These are phyloP conservation scores for Teinopalpus imperialis DNA, from an alignment of 2,888 invertebrate species.

Conservation along the genomic window DNA sequence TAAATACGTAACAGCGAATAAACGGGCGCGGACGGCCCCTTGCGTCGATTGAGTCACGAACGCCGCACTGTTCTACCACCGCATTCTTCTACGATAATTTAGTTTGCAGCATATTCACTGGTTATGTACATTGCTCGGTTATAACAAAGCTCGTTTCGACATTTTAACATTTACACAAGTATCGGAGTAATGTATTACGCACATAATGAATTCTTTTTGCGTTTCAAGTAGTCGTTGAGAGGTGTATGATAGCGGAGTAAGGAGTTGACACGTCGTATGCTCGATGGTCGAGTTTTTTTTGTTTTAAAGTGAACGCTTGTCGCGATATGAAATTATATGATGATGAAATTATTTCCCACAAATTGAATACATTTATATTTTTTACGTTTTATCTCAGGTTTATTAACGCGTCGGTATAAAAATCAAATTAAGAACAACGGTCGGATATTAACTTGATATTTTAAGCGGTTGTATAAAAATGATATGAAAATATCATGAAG, in stretches of 20 bases:
- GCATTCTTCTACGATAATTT: constrained; percentile 47
- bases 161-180: not conserved
- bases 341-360: constrained; percentile 25
- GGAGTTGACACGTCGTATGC: constrained; percentile 18
- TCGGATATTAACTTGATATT: not conserved
- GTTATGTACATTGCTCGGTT: constrained; percentile 44
- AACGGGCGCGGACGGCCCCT: constrained; percentile 53
- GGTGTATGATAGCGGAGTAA: not conserved
- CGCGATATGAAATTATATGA: constrained; percentile 23
- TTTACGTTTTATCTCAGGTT: not conserved
- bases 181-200: constrained; percentile 31
- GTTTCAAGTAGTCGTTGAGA: not conserved
- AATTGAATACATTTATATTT: constrained; percentile 1
- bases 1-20: constrained; percentile 37
- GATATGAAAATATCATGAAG: too few relatives aligned
- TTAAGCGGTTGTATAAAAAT: too few relatives aligned
- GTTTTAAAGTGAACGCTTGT: constrained; percentile 8
- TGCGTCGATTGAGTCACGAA: constrained; percentile 63
- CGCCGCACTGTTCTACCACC: constrained; percentile 50
- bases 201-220: not conserved
- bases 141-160: constrained; percentile 6
- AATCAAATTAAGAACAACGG: not conserved
- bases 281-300: constrained; percentile 20
- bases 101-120: constrained; percentile 30
- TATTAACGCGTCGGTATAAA: not conserved